Evolutionary conservation across 2,797 vertebrate species (phyloP), one percentile per base, ranked within the genome.

Genomic region (Champsocephalus esox): DNA sequence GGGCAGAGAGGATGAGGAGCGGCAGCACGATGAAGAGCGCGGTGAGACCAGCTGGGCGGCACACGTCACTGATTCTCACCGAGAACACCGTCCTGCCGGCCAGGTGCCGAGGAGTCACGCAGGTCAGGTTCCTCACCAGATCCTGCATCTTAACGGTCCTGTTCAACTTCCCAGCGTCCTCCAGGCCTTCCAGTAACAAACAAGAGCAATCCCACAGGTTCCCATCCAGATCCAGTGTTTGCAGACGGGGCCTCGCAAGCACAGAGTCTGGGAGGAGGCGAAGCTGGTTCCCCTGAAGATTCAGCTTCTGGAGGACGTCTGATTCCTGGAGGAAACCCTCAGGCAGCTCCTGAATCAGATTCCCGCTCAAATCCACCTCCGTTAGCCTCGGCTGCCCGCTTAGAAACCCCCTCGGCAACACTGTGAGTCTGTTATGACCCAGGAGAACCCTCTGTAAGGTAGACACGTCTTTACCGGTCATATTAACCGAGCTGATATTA

Each of bases 141-240:
- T 77, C 75, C 61, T 82, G 71, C 50, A 90, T 60, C 51, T 24
- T 73, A 17, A 75, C 73, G 60, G 87, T 91, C 73, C 88, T 83
- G 48, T 92, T 89, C 2, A 71, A 49, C 5, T 70, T 65, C 32
- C 3, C 17, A 64, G 72, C 83, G 2, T 71, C 80, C 61, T 91
- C 89, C 75, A 97, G 66, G 43, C 16, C 83, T 55, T 94, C 92
- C 48, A 96, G 54, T 3, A 97, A 80, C 21, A 82, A 24, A 12
- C 97, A 98, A 54, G 95, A 95, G 82, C 97, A 97, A 51, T 94
- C 94, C 96, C 96, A 96, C 41, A 79, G 94, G 83, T 98, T 98
- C 50, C 93, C 93, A 38, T 91, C 90, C 64, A 97, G 91, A 34
- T 94, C 91, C 60, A 97, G 92, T 2, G 44, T 91, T 12, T 80